These are phyloP conservation scores for Heliothis peltigera DNA, from an alignment of 2,888 invertebrate genomes.

Conservation along the genomic window DNA sequence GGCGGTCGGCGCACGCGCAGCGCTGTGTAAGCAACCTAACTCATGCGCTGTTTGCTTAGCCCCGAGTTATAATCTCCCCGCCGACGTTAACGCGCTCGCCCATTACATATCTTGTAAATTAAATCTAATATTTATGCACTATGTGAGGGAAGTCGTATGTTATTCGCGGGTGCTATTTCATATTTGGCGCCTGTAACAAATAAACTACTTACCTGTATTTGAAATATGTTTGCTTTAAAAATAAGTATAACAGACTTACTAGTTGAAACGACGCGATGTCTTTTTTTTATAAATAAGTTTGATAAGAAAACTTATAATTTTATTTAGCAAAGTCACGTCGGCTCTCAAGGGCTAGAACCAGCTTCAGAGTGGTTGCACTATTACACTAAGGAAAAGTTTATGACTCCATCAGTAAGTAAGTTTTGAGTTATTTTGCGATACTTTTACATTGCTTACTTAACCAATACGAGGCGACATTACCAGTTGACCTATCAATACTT, in stretches of 20 bases:
- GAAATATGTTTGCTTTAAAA: no score
- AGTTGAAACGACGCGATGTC: no score
- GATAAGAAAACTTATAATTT: no score
- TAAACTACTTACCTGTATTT: neutral
- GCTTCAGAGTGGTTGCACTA: no score
- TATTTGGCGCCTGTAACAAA: neutral
- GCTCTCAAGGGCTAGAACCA: no score
- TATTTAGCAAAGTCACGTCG: no score
- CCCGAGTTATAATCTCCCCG: constrained; percentile 51
- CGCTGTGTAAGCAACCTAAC: constrained; percentile 55
- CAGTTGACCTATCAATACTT: constrained; percentile 10
- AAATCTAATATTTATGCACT: constrained; percentile 48
- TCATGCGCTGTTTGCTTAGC: constrained; percentile 55
- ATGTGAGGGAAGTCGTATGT: constrained; percentile 44
- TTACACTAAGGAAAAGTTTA: no score
- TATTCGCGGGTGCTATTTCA: constrained; percentile 12
- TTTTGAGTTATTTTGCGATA: no score
- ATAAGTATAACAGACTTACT: no score
- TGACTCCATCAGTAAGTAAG: no score
- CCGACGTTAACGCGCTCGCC: constrained; percentile 39
- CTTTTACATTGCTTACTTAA: no score
- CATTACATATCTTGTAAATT: constrained; percentile 52
- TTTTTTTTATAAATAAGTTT: no score
- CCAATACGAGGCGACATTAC: constrained; percentile 2
- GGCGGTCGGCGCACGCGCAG: constrained; percentile 39